A percentile compares a stretch with the other conserved stretches of the same genome.
phyloP scores from a whole-genome alignment of 2,888 invertebrate genomes.

The Hypomecis punctinalis region DNA sequence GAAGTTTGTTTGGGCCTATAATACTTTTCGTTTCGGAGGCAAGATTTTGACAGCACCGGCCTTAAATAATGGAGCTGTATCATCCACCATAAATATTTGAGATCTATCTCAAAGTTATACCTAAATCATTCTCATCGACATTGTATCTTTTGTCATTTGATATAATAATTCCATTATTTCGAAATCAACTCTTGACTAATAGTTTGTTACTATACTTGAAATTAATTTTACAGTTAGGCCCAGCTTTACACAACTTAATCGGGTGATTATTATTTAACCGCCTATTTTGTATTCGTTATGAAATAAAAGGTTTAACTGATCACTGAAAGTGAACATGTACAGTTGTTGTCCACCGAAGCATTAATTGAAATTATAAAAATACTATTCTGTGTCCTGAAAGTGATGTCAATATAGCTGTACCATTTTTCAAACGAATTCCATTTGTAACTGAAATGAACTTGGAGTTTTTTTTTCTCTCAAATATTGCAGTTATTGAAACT shows the following conservation, averaged over 20 bases:
- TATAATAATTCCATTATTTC: constrained; percentile 2
- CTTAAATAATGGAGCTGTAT: constrained; percentile 7
- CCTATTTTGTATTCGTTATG: background rate
- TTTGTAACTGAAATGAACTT: no score
- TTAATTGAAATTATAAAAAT: background rate
- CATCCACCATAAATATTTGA: constrained; percentile 8
- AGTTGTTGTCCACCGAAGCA: background rate
- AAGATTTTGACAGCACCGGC: background rate
- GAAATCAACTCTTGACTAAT: constrained; percentile 4
- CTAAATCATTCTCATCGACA: background rate
- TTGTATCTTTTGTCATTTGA: constrained; percentile 1
- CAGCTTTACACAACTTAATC: background rate
- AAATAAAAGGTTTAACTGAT: background rate
- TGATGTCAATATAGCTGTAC: no score
- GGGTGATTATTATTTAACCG: background rate
- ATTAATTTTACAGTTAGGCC: constrained; percentile 18
- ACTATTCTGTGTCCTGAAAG: no score
- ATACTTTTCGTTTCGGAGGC: no score
- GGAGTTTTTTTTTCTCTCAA: no score
- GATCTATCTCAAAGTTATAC: background rate
- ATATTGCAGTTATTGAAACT: no score
- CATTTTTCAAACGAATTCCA: no score
- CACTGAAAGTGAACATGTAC: background rate
- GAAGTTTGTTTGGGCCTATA: no score
- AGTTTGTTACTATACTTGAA: constrained; percentile 39